Base-by-base conservation (phyloP, 2,797 vertebrate species). In the Malacoraja senta region DNA sequence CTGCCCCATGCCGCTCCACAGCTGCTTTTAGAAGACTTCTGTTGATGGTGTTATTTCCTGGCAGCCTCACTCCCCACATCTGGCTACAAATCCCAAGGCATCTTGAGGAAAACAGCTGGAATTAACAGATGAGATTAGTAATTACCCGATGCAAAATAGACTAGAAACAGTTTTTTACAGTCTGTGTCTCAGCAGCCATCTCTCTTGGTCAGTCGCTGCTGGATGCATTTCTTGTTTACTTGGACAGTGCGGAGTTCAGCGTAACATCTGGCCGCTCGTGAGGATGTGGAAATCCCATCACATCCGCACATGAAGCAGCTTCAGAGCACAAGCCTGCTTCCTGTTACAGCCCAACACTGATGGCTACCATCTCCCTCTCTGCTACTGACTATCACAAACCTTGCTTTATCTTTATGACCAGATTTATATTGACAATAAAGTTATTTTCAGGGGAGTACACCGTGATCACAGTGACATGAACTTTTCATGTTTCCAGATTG, bases 1-100 rank as follows among this genome's bases (percentile, higher is more conserved):
- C 15, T 88, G 61, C 61, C 65, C 35, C 61, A 88, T 88, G 84
- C 61, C 84, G 65, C 68, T n/a, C 17, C 63, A 35, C 35, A 24
- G 29, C 84, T 65, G 61, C 61, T 88, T 65, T 88, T 35, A 86
- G 2, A 32, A 65, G 61, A 13, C 10, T 63, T 86, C 26, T 26
- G 26, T 26, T 86, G n/a, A 63, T 86, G 53, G 83, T 63, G 83
- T 29, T 13, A 63, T 86, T 86, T 86, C 58, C 63, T 88, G 84
- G 84, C 65, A 88, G n/a, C 17, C 15, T 15, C 8, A n/a, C 13
- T 88, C 32, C 17, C 68, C 63, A 68, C 15, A 35, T 68, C 84
- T 88, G 84, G 84, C 29, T 65, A 8, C 29, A 88, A 88, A n/a
- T 63, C 61, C n/a, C 6, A n/a, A 61, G 61, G 21, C 61, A 32